Evolutionary conservation across 1,140 invertebrate genomes (phyloP).

Genomic region (Battus philenor): DNA sequence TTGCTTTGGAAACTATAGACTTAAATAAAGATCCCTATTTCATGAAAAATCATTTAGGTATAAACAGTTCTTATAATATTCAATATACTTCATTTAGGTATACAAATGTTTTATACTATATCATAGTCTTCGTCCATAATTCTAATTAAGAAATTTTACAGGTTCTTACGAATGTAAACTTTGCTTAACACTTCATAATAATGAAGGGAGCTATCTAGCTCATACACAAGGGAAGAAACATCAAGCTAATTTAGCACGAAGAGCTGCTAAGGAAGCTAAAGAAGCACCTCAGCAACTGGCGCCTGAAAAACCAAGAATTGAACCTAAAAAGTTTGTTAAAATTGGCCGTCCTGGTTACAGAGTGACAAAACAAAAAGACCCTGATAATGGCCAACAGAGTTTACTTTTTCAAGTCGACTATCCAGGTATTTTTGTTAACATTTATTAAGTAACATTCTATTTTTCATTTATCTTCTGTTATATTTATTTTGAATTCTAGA

Average conservation of each 20-base stretch:
- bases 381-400: slow-evolving; percentile 96
- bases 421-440: too few species aligned
- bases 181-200: slow-evolving; percentile 98
- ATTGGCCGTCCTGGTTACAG: slow-evolving; percentile 99
- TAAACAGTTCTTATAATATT: slow-evolving; percentile 21
- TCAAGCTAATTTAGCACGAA: slow-evolving; percentile 97
- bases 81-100: neutral
- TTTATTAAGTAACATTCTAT: too few species aligned
- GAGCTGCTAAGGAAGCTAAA: slow-evolving; percentile 99
- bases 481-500: too few species aligned
- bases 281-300: slow-evolving; percentile 94
- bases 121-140: too few species aligned
- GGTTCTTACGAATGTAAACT: slow-evolving; percentile 99
- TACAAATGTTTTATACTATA: too few species aligned
- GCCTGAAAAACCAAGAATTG: slow-evolving; percentile 95
- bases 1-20: slow-evolving; percentile 99
- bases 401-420: slow-evolving; percentile 98
- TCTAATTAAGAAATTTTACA: slow-evolving; percentile 47
- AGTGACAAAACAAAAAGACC: slow-evolving; percentile 98
- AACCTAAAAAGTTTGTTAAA: slow-evolving; percentile 99
- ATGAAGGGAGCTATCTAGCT: slow-evolving; percentile 99
- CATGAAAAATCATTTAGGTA: slow-evolving; percentile 99
- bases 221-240: slow-evolving; percentile 99
- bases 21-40: slow-evolving; percentile 99
- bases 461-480: too few species aligned